These are phyloP conservation scores for Drosophila tsacasi DNA, from an alignment of 1,140 invertebrate species.

Conservation along the genomic window DNA sequence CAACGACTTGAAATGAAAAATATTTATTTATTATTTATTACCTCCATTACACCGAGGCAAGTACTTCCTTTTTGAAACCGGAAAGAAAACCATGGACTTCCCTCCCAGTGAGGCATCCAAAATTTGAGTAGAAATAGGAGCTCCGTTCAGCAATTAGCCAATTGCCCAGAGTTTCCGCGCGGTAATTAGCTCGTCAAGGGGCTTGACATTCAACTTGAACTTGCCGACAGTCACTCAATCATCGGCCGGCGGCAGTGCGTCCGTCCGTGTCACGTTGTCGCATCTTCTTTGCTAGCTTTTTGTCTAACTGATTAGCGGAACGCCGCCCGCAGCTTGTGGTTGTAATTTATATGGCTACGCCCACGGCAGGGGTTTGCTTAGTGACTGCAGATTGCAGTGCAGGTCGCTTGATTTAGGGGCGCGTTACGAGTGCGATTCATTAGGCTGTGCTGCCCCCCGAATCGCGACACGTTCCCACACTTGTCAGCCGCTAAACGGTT, in stretches of 20 bases:
- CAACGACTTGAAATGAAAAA: background rate
- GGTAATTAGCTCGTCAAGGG: conserved; percentile 53
- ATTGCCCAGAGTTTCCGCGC: conserved; percentile 43
- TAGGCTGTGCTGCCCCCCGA: conserved; percentile 24
- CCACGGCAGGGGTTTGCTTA: conserved; percentile 40
- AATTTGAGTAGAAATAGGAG: conserved; percentile 12
- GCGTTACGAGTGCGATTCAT: conserved; percentile 48
- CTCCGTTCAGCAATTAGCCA: conserved; percentile 35
- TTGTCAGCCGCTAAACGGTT: conserved; percentile 57
- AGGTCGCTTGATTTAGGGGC: conserved; percentile 48
- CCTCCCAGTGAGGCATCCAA: background rate
- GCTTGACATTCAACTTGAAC: conserved; percentile 81
- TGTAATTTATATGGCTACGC: conserved; percentile 72
- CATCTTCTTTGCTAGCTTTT: conserved; percentile 49
- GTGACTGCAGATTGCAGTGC: conserved; percentile 49
- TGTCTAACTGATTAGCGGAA: conserved; percentile 69
- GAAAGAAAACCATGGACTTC: background rate
- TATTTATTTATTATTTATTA: background rate
- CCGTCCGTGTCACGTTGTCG: conserved; percentile 46
- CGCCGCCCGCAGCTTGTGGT: conserved; percentile 65
- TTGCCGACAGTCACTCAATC: conserved; percentile 53
- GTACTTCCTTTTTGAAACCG: conserved; percentile 1
- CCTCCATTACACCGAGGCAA: background rate
- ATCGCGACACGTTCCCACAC: conserved; percentile 28
- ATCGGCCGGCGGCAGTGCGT: conserved; percentile 23